Evolutionary conservation across 1,140 invertebrate genomes (phyloP).

Genomic region (Drosophila lacertosa): DNA sequence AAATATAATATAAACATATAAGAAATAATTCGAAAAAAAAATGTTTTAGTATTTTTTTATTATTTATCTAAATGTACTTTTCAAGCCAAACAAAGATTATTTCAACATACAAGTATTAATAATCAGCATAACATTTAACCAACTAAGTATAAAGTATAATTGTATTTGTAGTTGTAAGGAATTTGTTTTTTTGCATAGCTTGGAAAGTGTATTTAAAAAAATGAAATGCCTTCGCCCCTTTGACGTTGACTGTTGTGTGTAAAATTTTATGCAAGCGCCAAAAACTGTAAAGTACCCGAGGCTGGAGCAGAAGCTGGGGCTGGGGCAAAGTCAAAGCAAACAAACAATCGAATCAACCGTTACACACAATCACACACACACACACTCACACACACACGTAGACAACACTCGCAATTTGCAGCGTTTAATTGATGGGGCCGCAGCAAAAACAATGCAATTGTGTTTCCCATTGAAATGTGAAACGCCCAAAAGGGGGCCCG

Average conservation of each 20-base stretch:
- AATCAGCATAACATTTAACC: too few relatives aligned
- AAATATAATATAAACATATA: too few relatives aligned
- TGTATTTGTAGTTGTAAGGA: too few relatives aligned
- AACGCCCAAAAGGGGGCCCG: neutral
- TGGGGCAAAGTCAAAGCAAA: slow-evolving; percentile 41
- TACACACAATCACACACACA: slow-evolving; percentile 18
- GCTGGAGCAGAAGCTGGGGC: slow-evolving; percentile 14
- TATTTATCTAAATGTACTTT: too few relatives aligned
- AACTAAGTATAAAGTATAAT: too few relatives aligned
- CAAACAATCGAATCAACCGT: slow-evolving; percentile 56
- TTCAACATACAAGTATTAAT: too few relatives aligned
- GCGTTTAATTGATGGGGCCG: slow-evolving; percentile 60
- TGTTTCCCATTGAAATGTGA: slow-evolving; percentile 48
- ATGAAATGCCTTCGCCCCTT: neutral
- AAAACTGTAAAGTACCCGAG: slow-evolving; percentile 41
- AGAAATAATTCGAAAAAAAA: too few relatives aligned
- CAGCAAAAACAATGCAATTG: slow-evolving; percentile 42
- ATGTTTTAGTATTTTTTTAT: too few relatives aligned
- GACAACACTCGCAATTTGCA: slow-evolving; percentile 34
- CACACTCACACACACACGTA: slow-evolving; percentile 3
- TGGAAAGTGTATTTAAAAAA: neutral
- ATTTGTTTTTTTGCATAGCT: neutral
- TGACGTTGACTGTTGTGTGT: slow-evolving; percentile 1
- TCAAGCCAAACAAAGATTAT: too few relatives aligned
- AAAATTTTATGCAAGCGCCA: slow-evolving; percentile 38